These are phyloP conservation scores for Cebus imitator DNA, from an alignment of 2,113 vertebrate genomes.

Conservation along the genomic window DNA sequence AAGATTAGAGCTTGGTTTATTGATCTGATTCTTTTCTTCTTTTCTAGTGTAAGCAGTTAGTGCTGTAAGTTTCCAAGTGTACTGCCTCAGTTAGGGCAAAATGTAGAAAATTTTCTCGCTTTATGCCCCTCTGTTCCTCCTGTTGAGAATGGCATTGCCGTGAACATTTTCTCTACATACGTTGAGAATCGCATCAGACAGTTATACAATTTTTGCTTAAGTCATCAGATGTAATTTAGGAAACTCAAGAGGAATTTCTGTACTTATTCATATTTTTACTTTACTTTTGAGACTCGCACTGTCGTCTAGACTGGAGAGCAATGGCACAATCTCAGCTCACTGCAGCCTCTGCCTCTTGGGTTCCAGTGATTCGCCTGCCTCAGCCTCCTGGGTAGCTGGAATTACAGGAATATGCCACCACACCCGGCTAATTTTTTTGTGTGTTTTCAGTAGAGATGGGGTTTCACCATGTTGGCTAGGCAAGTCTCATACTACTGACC, in stretches of 20 bases:
- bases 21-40: neutral
- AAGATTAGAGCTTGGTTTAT: neutral
- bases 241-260: neutral
- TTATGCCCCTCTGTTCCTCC: neutral
- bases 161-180: neutral
- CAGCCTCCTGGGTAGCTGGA: neutral
- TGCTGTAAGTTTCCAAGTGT: neutral
- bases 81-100: neutral
- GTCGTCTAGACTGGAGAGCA: neutral
- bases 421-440: neutral
- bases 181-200: neutral
- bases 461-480: neutral
- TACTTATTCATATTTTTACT: neutral
- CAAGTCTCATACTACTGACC: neutral
- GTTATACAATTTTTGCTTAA: neutral
- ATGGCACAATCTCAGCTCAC: neutral
- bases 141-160: neutral
- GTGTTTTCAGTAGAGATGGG: neutral
- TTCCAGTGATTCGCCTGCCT: neutral
- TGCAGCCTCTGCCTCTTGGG: accelerated
- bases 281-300: neutral
- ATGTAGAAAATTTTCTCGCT: neutral
- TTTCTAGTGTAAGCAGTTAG: neutral
- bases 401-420: neutral
- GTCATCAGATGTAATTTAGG: neutral